Evolutionary conservation across 1,140 invertebrate genomes (phyloP).

Genomic region (Drosophila prosaltans): DNA sequence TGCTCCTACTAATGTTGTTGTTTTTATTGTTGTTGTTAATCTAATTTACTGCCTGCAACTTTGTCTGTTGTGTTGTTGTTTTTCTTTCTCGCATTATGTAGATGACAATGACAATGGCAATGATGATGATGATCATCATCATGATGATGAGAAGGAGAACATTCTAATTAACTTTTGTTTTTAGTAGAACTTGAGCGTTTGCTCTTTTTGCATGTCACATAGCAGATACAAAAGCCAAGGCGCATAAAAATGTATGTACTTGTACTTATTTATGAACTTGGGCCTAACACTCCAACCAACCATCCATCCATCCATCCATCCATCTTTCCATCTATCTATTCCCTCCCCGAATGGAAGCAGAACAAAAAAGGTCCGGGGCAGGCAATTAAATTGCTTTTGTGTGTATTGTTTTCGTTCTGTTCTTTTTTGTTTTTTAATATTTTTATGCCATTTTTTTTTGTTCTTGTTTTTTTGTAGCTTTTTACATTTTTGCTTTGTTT

Average conservation of each 20-base stretch:
- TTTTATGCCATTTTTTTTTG: background rate
- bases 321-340: too few species aligned
- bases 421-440: constrained; percentile 26
- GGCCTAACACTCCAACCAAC: constrained; percentile 8
- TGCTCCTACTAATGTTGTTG: constrained; percentile 33
- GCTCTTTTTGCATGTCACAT: constrained; percentile 63
- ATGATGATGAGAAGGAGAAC: constrained; percentile 54
- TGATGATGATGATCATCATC: background rate
- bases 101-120: constrained; percentile 4
- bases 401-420: constrained; percentile 38
- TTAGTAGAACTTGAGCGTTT: constrained; percentile 58
- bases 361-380: constrained; percentile 50
- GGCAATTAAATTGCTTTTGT: constrained; percentile 74
- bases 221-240: constrained; percentile 54
- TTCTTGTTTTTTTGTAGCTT: background rate
- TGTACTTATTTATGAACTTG: constrained; percentile 78
- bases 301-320: background rate
- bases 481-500: constrained; percentile 24
- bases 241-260: constrained; percentile 49
- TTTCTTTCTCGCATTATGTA: constrained; percentile 55
- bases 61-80: constrained; percentile 52
- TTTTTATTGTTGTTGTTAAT: constrained; percentile 66
- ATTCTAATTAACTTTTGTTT: constrained; percentile 80
- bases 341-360: constrained; percentile 65
- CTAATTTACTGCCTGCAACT: constrained; percentile 81